Evolutionary conservation across 2,888 invertebrate genomes (phyloP), one percentile per base, ranked within the genome.

Genomic region (Phyllotreta striolata): DNA sequence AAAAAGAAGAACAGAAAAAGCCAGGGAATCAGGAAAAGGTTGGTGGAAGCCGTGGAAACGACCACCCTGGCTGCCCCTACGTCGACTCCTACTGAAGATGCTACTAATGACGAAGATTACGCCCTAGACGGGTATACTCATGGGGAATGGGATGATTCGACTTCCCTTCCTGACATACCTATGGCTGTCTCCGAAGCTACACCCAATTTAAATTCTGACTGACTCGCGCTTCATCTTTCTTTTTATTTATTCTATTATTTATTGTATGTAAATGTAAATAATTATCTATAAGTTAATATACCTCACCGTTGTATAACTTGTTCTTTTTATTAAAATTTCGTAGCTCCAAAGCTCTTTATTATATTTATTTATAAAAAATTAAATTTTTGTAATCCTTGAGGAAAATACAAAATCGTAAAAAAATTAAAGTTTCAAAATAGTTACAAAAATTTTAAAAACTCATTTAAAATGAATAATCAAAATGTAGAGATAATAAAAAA

Each of bases 1-100:
- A 79, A 82, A 80, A 79, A 83, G 83, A 79, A 85, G 83, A 79
- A 84, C 44, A 70, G 62, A 65, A 74, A 85, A 77, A 77, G n/a
- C 10, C 52, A 2, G 9, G 52, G 75, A 68, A 71, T 74, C 72
- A 76, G 76, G 74, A 85, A 84, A 81, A 83, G 84, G 82, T 39
- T 39, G 14, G 81, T 84, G 70, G 74, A 73, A 55, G 65, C 66
- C 61, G 63, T 71, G 63, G 70, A 67, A 10, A 83, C 85, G 84
- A 72, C 74, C 69, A 74, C 69, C 57, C 70, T 70, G 46, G 74
- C 84, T 72, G 74, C 76, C 37, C 73, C 73, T 54, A 83, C 70
- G 40, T 82, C 83, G 72, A 78, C 81, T 70, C 81, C 81, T 74
- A 84, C 84, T 62, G 78, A 86, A 75, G 80, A 85, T 80, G 67